These are phyloP conservation scores for Chamaedrilus cognettii DNA, from an alignment of 2,888 invertebrate species.

Conservation along the genomic window DNA sequence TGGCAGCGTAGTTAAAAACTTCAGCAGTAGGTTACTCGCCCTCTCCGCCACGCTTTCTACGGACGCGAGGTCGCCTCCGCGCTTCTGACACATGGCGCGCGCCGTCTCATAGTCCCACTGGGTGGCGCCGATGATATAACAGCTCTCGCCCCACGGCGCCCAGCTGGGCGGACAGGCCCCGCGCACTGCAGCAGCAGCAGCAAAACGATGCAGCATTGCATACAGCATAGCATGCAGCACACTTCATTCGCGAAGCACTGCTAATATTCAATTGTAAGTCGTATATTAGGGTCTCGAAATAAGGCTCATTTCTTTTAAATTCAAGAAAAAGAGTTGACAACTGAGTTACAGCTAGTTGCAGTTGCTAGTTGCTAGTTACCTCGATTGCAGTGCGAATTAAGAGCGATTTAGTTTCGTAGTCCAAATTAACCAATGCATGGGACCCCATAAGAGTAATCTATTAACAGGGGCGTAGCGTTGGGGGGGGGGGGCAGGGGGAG, in stretches of 20 bases:
- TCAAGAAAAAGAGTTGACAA: too few species aligned
- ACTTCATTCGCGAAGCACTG: too few species aligned
- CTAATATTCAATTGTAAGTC: too few species aligned
- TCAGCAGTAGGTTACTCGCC: neutral
- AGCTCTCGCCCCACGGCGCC: conserved; percentile 11
- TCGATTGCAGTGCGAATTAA: too few species aligned
- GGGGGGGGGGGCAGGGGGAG: too few species aligned
- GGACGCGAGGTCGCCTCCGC: conserved; percentile 9
- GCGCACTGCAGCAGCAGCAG: neutral
- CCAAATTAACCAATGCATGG: too few species aligned
- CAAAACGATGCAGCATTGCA: neutral
- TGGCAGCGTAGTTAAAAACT: neutral
- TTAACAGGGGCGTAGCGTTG: too few species aligned
- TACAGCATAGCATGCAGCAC: neutral
- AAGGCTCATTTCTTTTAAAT: too few species aligned
- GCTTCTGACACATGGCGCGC: conserved; percentile 7
- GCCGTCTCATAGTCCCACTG: neutral
- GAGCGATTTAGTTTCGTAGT: too few species aligned
- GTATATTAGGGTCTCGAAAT: too few species aligned
- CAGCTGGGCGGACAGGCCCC: conserved; percentile 15
- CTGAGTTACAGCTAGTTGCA: too few species aligned
- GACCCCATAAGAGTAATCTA: too few species aligned
- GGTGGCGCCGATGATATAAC: conserved; percentile 11
- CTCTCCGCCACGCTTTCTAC: conserved; percentile 11
- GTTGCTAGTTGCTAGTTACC: neutral